Percentiles rank a stretch among this genome's conserved stretches.
Conservation (phyloP, 2,888 invertebrate genomes). For the Atethmia centrago region DNA sequence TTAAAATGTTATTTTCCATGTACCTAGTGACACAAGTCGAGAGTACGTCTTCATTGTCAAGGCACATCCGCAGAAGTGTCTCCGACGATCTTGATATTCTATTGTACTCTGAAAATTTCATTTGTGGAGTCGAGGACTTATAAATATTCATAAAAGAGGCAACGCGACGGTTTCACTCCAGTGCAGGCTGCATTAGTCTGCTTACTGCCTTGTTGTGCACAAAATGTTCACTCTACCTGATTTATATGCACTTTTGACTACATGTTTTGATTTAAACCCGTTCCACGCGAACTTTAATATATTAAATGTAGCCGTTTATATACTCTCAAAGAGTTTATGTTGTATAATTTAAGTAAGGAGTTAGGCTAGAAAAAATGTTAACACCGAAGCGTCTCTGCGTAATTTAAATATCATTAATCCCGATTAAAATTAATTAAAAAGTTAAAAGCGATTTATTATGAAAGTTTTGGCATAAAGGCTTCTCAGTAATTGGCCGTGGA, state of each 20-base stretch:
- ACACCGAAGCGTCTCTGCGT: neutral
- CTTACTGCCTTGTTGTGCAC: constrained; percentile 41
- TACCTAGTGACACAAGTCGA: constrained; percentile 21
- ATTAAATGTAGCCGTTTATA: constrained; percentile 4
- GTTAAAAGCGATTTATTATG: constrained; percentile 29
- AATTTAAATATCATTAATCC: constrained; percentile 25
- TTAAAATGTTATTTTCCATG: constrained; percentile 26
- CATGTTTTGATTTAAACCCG: constrained; percentile 28
- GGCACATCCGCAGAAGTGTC: constrained; percentile 42
- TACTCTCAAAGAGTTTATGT: neutral
- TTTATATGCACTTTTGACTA: constrained; percentile 55
- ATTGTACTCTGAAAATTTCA: constrained; percentile 67
- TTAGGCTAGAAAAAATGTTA: neutral
- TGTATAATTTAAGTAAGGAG: constrained; percentile 7
- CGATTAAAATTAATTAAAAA: constrained; percentile 35
- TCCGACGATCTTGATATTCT: constrained; percentile 56
- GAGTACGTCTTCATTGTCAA: constrained; percentile 38
- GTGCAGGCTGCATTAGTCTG: constrained; percentile 46
- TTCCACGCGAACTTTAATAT: constrained; percentile 6
- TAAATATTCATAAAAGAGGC: constrained; percentile 69
- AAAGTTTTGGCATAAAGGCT: constrained; percentile 37
- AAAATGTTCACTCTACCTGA: constrained; percentile 46
- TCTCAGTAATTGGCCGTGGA: constrained; percentile 23
- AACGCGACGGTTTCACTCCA: constrained; percentile 31
- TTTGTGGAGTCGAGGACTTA: constrained; percentile 60